Conservation (phyloP, 1,140 invertebrate species). For the Eumeta japonica region DNA sequence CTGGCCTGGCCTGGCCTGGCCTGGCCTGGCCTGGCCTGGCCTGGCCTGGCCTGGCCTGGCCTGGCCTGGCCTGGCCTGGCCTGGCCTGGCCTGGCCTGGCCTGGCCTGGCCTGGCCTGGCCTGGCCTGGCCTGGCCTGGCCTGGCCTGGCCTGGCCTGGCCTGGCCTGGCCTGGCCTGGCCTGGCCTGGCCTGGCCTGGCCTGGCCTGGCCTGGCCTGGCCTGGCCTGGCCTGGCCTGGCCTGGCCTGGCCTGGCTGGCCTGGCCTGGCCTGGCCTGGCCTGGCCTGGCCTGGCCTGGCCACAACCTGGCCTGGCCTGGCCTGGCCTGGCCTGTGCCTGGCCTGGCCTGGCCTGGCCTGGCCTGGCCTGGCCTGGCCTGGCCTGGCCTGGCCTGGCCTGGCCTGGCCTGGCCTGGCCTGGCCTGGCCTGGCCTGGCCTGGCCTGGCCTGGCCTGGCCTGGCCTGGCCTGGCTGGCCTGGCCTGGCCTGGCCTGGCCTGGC, state of each 20-base stretch:
- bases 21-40: slow-evolving; percentile 3
- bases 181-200: slow-evolving; percentile 3
- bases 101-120: slow-evolving; percentile 3
- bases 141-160: slow-evolving; percentile 3
- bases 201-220: slow-evolving; percentile 3
- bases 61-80: slow-evolving; percentile 3
- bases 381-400: slow-evolving; percentile 1
- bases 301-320: slow-evolving; percentile 1
- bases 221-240: slow-evolving; percentile 3
- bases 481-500: slow-evolving; percentile 1
- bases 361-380: background rate
- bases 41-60: slow-evolving; percentile 3
- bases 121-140: slow-evolving; percentile 3
- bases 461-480: too few relatives aligned
- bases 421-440: slow-evolving; percentile 1
- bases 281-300: slow-evolving; percentile 3
- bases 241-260: too few relatives aligned
- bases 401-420: slow-evolving; percentile 1
- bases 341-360: slow-evolving; percentile 8
- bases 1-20: slow-evolving; percentile 3
- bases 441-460: slow-evolving; percentile 1
- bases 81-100: slow-evolving; percentile 3
- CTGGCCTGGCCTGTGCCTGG: slow-evolving; percentile 1
- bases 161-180: slow-evolving; percentile 3
- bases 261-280: slow-evolving; percentile 1